These are phyloP conservation scores for Furcifer pardalis DNA, from an alignment of 2,797 vertebrate species.

Conservation along the genomic window DNA sequence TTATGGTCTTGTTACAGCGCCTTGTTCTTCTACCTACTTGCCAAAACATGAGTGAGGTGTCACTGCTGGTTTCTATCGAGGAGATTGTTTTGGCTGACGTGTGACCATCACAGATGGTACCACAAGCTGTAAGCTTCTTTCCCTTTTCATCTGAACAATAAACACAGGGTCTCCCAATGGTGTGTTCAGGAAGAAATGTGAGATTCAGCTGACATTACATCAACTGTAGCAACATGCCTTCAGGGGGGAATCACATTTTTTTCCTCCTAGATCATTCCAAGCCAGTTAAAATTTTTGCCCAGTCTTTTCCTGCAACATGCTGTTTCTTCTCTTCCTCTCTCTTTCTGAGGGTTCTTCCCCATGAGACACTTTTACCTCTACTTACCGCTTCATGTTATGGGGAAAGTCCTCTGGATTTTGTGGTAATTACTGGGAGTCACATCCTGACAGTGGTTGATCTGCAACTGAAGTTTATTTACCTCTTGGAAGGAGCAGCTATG, in stretches of 20 bases:
- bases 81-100: slow-evolving; percentile 44
- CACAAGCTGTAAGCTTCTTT: slow-evolving; percentile 14
- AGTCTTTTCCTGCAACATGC: background rate
- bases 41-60: slow-evolving; percentile 55
- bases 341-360: background rate
- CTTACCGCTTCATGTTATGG: too few relatives aligned
- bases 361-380: background rate
- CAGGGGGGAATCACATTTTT: background rate
- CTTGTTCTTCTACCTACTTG: slow-evolving; percentile 33
- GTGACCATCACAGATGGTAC: slow-evolving; percentile 48
- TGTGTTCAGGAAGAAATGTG: slow-evolving; percentile 15
- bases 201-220: background rate
- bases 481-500: too few relatives aligned
- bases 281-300: background rate
- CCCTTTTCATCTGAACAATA: slow-evolving; percentile 18
- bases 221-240: slow-evolving; percentile 19
- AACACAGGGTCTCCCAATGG: background rate
- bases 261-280: slow-evolving; percentile 4
- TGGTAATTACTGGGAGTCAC: too few relatives aligned
- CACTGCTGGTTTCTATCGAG: slow-evolving; percentile 2
- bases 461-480: too few relatives aligned
- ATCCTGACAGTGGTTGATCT: too few relatives aligned
- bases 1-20: slow-evolving; percentile 42
- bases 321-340: background rate
- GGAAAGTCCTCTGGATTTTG: too few relatives aligned